Evolutionary conservation across 2,888 invertebrate genomes (phyloP), one percentile per base, ranked within the genome.

Genomic region (Trichopoda pennipes): DNA sequence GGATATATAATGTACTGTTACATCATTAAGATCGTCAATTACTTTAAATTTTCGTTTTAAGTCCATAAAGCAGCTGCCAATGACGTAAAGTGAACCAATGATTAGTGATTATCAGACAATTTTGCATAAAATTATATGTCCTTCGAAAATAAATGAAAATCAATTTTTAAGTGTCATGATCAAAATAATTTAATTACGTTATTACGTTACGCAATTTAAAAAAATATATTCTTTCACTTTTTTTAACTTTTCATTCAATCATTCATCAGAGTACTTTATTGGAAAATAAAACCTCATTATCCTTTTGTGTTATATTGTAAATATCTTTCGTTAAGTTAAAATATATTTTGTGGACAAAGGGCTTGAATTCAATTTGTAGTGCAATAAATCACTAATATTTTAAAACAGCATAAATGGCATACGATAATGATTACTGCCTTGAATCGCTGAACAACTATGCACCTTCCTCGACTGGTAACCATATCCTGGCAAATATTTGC

Each of bases 401-500:
- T 63, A 42, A 58, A 75, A 16, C 69, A 74, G 51, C 42, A 56
- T 63, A 28, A 60, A 38, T 21, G 16, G 47, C 35, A 42, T 12
- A 21, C 66, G 49, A 68, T 76, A 76, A 82, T 70, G 70, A 70
- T 49, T 74, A 49, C 73, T 35, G 14, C 35, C 56, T 17, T 17
- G 58, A 55, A 55, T 75, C 44, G 56, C 55, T 80, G 44, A 63
- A 35, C 66, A 75, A 75, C 75, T 42, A 74, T 38, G 58, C 47
- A 56, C 58, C 75, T 75, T 66, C 42, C 66, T 66, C 17, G 38
- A 58, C 28, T 51, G 12, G 55, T 47, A 55, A 56, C 68, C 75
- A 79, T 76, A 58, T 82, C 79, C 82, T 75, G 60, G 63, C 58
- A 79, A 88, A 89, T 90, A 89, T 89, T 90, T 90, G 89, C 90